Evolutionary conservation across 2,797 vertebrate species (phyloP), one percentile per base, ranked within the genome.

Genomic region (Halcyon smyrnensis): DNA sequence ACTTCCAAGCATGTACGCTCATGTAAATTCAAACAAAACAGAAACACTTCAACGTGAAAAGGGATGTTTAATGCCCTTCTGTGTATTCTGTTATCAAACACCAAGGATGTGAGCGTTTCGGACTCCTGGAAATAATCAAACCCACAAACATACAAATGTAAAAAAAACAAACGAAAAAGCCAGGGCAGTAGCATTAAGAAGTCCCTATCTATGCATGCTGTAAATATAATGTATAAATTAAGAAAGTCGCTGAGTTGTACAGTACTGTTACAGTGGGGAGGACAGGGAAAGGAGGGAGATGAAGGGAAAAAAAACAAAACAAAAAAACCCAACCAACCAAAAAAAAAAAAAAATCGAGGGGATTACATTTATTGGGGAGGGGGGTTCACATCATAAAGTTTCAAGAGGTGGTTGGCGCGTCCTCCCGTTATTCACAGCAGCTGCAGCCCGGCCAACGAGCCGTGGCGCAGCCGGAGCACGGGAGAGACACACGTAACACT

Each of bases 201-300:
- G 51, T 64, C 34, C 65, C 17, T 17, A 8, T 2, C 20, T 24
- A 3, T 0, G 8, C 17, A 23, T 14, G 27, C 15, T 68, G 20
- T 28, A 8, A 2, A 32, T 7, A 11, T 1, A 21, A 4, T 0
- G 45, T 5, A 3, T 1, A 18, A 36, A 8, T 5, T 46, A 32
- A 12, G 9, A 14, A 34, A 30, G 12, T 7, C 10, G 5, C 24
- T 4, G 18, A 3, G 16, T 0, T 13, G 15, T 0, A 24, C 20
- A 9, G 30, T 21, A 1, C 2, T n/a, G 37, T 15, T 50, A 43
- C 6, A 9, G 32, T 4, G 16, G 45, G 7, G 25, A 5, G 8
- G 12, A 48, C 9, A 17, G 8, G 46, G 21, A 17, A 48, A 48
- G 23, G 46, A 48, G 21, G 11, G 23, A 13, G 21, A 23, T 6